Base-by-base conservation (phyloP, 1,140 invertebrate species). In the Aradophagus sp. region DNA sequence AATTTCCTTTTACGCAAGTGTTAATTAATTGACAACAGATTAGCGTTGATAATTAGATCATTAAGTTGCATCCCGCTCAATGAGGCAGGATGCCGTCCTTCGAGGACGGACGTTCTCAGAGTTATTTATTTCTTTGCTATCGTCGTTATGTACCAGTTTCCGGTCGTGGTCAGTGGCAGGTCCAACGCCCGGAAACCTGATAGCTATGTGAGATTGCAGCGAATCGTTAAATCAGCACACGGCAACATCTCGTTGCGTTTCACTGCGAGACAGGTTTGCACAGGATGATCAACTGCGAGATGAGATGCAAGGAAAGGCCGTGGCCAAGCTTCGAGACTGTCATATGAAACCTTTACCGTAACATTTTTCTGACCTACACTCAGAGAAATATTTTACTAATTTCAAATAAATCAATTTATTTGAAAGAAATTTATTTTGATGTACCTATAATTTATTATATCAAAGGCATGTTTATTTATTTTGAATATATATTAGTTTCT, bases 181-280 rank as follows among this genome's bases (percentile, higher is more conserved):
- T 58, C 65, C 32, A 58, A 61, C 47, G 56, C 63, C 58, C 73
- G 73, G 62, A 69, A 74, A 74, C 59, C 63, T 72, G 69, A 75
- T 72, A 72, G 20, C 55, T 53, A 67, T 68, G 58, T 48, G 55
- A 71, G 73, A 75, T 75, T 72, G 45, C 41, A 41, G 26, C 41
- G 50, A 53, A 52, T 63, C 70, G 53, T 68, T 63, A 53, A 67
- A 73, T 73, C 63, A 63, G 53, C 38, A 67, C 58, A 61, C 29
- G 35, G 56, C 38, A 48, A 67, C 50, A 73, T 52, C 62, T 38
- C 44, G 62, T 63, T 63, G 26, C 44, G 44, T 59, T 62, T 62
- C 36, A 19, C 52, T 29, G 34, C 58, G 34, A 52, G 61, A 73
- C 62, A 52, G 53, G 67, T 66, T 72, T 66, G 31, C 13, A 48